Evolutionary conservation across 2,888 invertebrate species (phyloP), one percentile per base, ranked within the genome.

Genomic region (Furcula furcula): DNA sequence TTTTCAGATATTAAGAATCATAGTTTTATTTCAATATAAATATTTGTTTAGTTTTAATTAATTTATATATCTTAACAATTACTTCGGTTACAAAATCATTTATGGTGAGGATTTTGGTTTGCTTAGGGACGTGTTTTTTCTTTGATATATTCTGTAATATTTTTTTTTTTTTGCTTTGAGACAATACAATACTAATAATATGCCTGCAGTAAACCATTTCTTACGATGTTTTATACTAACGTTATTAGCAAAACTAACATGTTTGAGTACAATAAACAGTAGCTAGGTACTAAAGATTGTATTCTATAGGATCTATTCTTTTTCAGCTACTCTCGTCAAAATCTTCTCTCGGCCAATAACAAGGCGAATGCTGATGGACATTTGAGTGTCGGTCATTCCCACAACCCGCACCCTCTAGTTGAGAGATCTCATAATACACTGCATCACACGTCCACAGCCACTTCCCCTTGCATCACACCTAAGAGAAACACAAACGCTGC

Each of bases 271-370:
- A 18, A 11, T 28, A 45, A 40, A 27, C 4, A 18, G 11, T 11
- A 7, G 7, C n/a, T n/a, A n/a, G n/a, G 10, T 9, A n/a, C 13
- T 13, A 13, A 5, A 10, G 6, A 9, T 1, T 18, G 7, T 11
- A 20, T 34, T 16, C 25, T 25, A 15, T 21, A 19, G 45, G 13
- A n/a, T 13, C 13, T 36, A 36, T 52, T 50, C 61, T 40, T 77
- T 88, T 91, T 35, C 90, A 96, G 96, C 75, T 96, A 97, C 77
- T 96, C 97, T 20, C 92, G 96, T 32, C 97, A 97, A 87, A 97
- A 97, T 79, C 91, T 96, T 38, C 90, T 97, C 27, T 95, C 95
- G 22, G 92, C 93, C 34, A 91, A 82, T 65, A 91, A 91, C 66
- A 95, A 95, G 80, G 93, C 93, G 61, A 94, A 93, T 65, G 94